phyloP scores from a whole-genome alignment of 2,888 invertebrate species.

The Meloe dianella region DNA sequence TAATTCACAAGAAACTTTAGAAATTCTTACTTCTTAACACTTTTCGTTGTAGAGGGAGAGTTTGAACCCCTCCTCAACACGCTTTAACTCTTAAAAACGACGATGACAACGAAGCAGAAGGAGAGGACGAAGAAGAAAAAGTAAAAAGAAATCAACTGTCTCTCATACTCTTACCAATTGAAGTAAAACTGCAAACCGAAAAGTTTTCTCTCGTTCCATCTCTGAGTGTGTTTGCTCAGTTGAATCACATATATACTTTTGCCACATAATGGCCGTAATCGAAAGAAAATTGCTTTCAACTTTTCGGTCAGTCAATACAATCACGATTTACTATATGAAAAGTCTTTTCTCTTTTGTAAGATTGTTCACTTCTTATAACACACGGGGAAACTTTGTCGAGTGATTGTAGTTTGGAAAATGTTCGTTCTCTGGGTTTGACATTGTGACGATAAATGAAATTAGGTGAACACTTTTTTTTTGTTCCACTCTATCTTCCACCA shows the following conservation, averaged over 20 bases:
- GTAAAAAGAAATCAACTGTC: background rate
- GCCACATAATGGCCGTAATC: slow-evolving; percentile 56
- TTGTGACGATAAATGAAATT: slow-evolving; percentile 13
- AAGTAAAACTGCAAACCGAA: slow-evolving; percentile 19
- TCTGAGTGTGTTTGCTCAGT: slow-evolving; percentile 52
- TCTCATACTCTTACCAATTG: background rate
- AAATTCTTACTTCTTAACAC: slow-evolving; percentile 58
- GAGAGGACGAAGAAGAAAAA: background rate
- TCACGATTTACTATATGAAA: slow-evolving; percentile 47
- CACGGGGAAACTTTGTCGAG: slow-evolving; percentile 11
- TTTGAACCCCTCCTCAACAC: slow-evolving; percentile 24
- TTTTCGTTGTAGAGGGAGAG: slow-evolving; percentile 35
- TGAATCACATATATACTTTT: slow-evolving; percentile 51
- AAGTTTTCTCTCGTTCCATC: slow-evolving; percentile 41
- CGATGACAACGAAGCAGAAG: background rate
- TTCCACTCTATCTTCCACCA: background rate
- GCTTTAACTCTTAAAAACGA: slow-evolving; percentile 13
- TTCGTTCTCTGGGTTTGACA: slow-evolving; percentile 10
- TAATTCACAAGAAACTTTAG: slow-evolving; percentile 61
- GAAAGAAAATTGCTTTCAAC: slow-evolving; percentile 55
- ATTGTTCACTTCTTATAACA: slow-evolving; percentile 33
- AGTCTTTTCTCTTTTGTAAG: slow-evolving; percentile 38
- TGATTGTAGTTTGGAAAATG: slow-evolving; percentile 12
- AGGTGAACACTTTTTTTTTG: background rate
- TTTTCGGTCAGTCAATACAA: slow-evolving; percentile 52